Evolutionary conservation across 2,797 vertebrate genomes (phyloP).

Genomic region (Sebastiscus tertius): DNA sequence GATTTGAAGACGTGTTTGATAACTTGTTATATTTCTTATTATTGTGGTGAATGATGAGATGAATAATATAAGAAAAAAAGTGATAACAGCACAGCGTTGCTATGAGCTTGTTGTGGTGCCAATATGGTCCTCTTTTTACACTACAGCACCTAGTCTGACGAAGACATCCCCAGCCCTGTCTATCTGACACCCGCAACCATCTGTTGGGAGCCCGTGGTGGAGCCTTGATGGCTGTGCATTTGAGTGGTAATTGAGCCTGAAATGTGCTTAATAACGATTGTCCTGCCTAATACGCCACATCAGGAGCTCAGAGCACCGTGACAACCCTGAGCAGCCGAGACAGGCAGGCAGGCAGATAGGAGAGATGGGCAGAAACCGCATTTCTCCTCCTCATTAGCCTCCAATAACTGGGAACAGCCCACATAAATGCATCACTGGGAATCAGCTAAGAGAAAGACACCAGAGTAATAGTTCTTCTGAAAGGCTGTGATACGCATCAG

Average conservation of each 20-base stretch:
- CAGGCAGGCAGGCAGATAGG: constrained; percentile 58
- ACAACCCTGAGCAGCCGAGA: constrained; percentile 71
- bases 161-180: constrained; percentile 66
- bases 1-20: neutral
- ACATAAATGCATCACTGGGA: constrained; percentile 64
- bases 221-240: constrained; percentile 78
- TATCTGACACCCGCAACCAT: constrained; percentile 73
- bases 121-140: constrained; percentile 36
- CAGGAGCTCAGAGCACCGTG: constrained; percentile 77
- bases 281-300: constrained; percentile 80
- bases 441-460: constrained; percentile 48
- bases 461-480: constrained; percentile 23
- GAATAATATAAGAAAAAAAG: constrained; percentile 11
- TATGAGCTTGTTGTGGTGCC: constrained; percentile 23
- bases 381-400: constrained; percentile 75
- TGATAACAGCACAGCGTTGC: neutral
- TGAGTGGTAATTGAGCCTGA: constrained; percentile 83
- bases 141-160: constrained; percentile 55
- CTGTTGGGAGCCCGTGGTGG: constrained; percentile 71
- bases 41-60: neutral
- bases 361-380: constrained; percentile 69
- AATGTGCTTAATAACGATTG: constrained; percentile 85
- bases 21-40: neutral
- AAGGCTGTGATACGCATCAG: constrained; percentile 20
- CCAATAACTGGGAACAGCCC: constrained; percentile 62